Conservation (phyloP, 2,797 vertebrate species). For the Sebastes trivittatus region DNA sequence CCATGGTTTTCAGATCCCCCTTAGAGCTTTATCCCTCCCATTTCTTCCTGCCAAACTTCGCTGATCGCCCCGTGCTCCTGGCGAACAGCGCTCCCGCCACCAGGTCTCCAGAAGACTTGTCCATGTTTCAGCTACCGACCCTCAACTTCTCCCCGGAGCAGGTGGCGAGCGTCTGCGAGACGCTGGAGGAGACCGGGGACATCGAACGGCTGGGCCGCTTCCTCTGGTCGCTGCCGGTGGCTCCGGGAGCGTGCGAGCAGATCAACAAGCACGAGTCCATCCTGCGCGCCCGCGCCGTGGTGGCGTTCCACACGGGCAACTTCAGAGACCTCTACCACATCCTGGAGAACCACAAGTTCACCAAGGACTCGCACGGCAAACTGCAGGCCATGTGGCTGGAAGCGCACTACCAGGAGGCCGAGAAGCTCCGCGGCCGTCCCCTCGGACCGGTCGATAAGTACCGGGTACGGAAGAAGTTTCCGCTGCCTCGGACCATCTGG, state of each 20-base stretch:
- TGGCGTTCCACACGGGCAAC: constrained; percentile 99
- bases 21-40: constrained; percentile 99
- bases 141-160: constrained; percentile 99
- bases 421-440: constrained; percentile 97
- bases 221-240: constrained; percentile 98
- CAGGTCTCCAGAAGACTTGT: constrained; percentile 98
- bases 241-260: constrained; percentile 97
- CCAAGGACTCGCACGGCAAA: constrained; percentile 99
- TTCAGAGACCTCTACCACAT: constrained; percentile 99
- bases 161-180: constrained; percentile 99
- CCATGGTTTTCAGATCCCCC: constrained; percentile 99
- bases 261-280: constrained; percentile 99
- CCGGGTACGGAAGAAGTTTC: constrained; percentile 99
- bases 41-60: constrained; percentile 99
- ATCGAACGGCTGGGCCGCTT: constrained; percentile 98
- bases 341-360: constrained; percentile 99
- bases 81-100: constrained; percentile 94
- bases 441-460: constrained; percentile 99
- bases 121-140: constrained; percentile 99
- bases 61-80: constrained; percentile 96
- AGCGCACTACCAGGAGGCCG: constrained; percentile 99
- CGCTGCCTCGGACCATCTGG: constrained; percentile 99
- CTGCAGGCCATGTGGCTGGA: constrained; percentile 99
- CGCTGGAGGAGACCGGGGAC: constrained; percentile 99
- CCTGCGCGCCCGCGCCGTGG: constrained; percentile 96